These are phyloP conservation scores for Crypturellus undulatus DNA, from an alignment of 2,113 vertebrate species.

Conservation along the genomic window DNA sequence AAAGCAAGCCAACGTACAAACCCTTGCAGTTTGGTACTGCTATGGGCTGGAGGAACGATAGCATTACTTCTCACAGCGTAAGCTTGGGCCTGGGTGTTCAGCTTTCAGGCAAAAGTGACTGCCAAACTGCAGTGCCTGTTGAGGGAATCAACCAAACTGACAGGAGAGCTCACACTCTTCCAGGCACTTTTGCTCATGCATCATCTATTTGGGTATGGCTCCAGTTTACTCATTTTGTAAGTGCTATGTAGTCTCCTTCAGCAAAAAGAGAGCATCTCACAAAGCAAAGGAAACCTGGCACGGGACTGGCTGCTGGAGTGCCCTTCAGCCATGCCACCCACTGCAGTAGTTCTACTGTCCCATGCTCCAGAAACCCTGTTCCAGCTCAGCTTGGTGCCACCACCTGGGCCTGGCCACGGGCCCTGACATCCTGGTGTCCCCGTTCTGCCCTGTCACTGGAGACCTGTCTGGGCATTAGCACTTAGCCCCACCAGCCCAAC, in stretches of 20 bases:
- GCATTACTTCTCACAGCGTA: neutral
- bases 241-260: neutral
- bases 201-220: neutral
- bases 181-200: neutral
- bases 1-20: neutral
- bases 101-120: neutral
- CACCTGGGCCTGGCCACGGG: neutral
- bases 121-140: accelerated
- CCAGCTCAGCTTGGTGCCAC: accelerated
- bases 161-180: neutral
- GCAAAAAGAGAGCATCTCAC: neutral
- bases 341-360: neutral
- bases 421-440: neutral
- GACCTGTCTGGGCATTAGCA: neutral
- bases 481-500: neutral
- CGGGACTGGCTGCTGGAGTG: neutral
- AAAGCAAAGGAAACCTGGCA: neutral
- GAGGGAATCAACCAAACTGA: neutral
- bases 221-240: neutral
- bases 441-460: accelerated
- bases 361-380: accelerated
- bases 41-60: neutral
- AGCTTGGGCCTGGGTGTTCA: neutral
- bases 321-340: neutral
- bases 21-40: neutral